phyloP scores from a whole-genome alignment of 2,888 invertebrate genomes.

The Nasonovia ribisnigri region DNA sequence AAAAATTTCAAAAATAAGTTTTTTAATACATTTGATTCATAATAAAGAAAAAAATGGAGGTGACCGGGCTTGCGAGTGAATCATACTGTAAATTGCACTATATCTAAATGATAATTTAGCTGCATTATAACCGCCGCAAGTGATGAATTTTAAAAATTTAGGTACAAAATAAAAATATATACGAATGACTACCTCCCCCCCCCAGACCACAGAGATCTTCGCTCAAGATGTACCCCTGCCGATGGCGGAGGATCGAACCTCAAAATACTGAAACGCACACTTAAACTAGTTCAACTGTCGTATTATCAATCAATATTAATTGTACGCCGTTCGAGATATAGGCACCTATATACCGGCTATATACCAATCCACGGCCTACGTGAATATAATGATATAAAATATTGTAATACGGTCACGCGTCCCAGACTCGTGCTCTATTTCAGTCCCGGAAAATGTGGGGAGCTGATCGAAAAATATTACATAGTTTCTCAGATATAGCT shows the following conservation, averaged over 20 bases:
- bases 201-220: background rate
- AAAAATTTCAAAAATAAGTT: background rate
- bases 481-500: slow-evolving; percentile 14
- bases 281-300: background rate
- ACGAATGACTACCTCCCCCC: background rate
- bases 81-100: background rate
- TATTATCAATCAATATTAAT: background rate
- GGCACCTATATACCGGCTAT: background rate
- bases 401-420: background rate
- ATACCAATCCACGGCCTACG: background rate
- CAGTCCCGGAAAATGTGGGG: background rate
- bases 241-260: background rate
- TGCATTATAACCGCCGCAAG: background rate
- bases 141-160: background rate
- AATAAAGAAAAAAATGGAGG: background rate
- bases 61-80: background rate
- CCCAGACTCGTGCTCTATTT: background rate
- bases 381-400: background rate
- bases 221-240: background rate
- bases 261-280: background rate
- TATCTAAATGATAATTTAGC: background rate
- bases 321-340: background rate
- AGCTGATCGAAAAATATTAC: background rate
- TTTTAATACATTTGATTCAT: background rate
- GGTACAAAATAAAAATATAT: background rate